Conservation (phyloP, 2,888 invertebrate genomes). For the Poecilus cupreus region DNA sequence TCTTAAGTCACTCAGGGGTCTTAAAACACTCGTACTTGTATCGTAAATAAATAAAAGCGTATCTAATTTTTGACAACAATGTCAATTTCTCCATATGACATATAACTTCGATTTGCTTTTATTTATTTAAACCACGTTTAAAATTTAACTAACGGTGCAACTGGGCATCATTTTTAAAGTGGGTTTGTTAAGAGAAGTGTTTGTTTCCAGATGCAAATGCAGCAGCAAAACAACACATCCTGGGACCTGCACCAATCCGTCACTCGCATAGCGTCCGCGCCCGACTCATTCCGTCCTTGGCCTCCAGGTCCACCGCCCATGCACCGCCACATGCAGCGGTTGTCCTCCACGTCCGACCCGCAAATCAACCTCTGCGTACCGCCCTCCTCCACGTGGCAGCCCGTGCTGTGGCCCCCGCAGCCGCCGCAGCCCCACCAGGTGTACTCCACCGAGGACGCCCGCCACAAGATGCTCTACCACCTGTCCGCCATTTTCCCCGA, state of each 20-base stretch:
- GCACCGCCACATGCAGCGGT: slow-evolving; percentile 72
- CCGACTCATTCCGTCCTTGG: slow-evolving; percentile 78
- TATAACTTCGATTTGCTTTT: too few species aligned
- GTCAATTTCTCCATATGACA: too few species aligned
- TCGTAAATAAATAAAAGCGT: not conserved
- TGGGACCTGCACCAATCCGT: slow-evolving; percentile 77
- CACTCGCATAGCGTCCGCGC: slow-evolving; percentile 84
- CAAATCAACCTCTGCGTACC: slow-evolving; percentile 76
- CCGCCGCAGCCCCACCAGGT: slow-evolving; percentile 61
- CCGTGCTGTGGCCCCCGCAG: slow-evolving; percentile 70
- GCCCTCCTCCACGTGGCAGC: slow-evolving; percentile 61
- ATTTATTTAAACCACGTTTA: not conserved
- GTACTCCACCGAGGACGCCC: slow-evolving; percentile 76
- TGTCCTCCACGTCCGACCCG: slow-evolving; percentile 78
- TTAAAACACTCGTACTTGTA: too few species aligned
- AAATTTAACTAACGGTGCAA: not conserved
- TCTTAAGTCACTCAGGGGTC: too few species aligned
- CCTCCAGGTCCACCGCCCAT: slow-evolving; percentile 71
- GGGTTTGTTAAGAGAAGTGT: too few species aligned
- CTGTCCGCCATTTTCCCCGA: slow-evolving; percentile 94
- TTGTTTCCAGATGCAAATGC: slow-evolving; percentile 40
- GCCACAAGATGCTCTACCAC: slow-evolving; percentile 89
- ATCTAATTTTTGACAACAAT: too few species aligned
- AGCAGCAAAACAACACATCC: slow-evolving; percentile 63
- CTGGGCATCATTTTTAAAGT: too few species aligned